Percentiles rank a stretch among this genome's conserved stretches.
phyloP scores from a whole-genome alignment of 2,888 invertebrate species.

The Hydrotaea diabolus region DNA sequence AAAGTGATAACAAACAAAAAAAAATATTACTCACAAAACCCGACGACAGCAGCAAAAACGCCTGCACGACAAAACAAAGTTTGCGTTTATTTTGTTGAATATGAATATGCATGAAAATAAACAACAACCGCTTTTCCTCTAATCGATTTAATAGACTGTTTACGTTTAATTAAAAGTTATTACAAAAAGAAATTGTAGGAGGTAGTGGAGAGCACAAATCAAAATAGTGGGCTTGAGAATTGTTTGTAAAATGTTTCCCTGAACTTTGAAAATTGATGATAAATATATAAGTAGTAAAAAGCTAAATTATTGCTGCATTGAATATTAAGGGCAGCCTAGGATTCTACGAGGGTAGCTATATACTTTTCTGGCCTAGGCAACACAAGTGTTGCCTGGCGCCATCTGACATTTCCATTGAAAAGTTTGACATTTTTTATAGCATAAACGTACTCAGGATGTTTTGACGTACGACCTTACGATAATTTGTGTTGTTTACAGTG shows the following conservation, averaged over 20 bases:
- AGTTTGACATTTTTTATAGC: too few relatives aligned
- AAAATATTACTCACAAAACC: constrained; percentile 47
- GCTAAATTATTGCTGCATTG: too few relatives aligned
- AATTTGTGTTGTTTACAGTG: too few relatives aligned
- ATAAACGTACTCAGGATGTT: too few relatives aligned
- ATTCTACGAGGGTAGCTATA: too few relatives aligned
- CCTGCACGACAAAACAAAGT: constrained; percentile 11
- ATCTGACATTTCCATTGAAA: too few relatives aligned
- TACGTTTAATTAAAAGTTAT: constrained; percentile 41
- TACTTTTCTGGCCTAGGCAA: too few relatives aligned
- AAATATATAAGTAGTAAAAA: neutral
- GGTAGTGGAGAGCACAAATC: neutral
- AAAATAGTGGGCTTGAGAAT: neutral
- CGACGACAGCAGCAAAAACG: neutral
- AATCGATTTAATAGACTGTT: constrained; percentile 55
- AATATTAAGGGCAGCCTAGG: too few relatives aligned
- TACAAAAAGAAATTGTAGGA: neutral
- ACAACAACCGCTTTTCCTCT: constrained; percentile 18
- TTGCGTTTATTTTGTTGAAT: neutral
- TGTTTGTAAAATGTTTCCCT: neutral
- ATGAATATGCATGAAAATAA: constrained; percentile 50
- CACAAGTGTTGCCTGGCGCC: too few relatives aligned
- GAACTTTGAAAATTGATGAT: neutral
- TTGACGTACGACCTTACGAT: too few relatives aligned
- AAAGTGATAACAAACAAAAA: constrained; percentile 69